Evolutionary conservation across 2,888 invertebrate genomes (phyloP).

Genomic region (Melieria picta): DNA sequence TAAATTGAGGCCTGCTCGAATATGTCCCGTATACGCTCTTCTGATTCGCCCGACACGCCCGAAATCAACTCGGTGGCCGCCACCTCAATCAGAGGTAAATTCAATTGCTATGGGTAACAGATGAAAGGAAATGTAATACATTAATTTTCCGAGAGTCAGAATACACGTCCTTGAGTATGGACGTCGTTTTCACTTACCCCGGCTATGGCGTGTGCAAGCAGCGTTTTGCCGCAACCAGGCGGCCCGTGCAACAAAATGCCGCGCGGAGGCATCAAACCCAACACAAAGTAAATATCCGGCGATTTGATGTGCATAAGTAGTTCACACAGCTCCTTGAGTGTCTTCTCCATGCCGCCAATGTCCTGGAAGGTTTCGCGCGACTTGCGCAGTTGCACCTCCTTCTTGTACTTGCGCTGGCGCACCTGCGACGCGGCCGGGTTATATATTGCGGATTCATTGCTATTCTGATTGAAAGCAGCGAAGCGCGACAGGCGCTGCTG

Average conservation of each 20-base stretch:
- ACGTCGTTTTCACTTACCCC: slow-evolving; percentile 69
- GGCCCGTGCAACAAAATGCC: slow-evolving; percentile 96
- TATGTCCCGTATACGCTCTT: slow-evolving; percentile 88
- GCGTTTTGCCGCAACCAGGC: slow-evolving; percentile 92
- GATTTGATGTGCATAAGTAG: slow-evolving; percentile 87
- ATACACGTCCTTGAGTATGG: no score
- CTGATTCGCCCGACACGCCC: slow-evolving; percentile 95
- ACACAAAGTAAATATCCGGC: slow-evolving; percentile 85
- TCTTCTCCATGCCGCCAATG: slow-evolving; percentile 83
- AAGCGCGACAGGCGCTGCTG: slow-evolving; percentile 35
- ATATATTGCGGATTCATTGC: slow-evolving; percentile 38
- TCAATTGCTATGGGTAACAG: slow-evolving; percentile 74
- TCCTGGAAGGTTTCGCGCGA: slow-evolving; percentile 65
- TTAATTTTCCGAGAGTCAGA: background rate
- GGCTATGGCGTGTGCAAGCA: slow-evolving; percentile 83
- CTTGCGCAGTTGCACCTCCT: slow-evolving; percentile 53
- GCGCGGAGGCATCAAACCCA: slow-evolving; percentile 88
- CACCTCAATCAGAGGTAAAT: slow-evolving; percentile 85
- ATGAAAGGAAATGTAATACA: slow-evolving; percentile 2
- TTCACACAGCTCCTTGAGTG: slow-evolving; percentile 77
- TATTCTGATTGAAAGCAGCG: slow-evolving; percentile 36
- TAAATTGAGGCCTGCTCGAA: slow-evolving; percentile 87
- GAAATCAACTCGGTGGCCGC: slow-evolving; percentile 93
- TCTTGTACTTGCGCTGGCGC: slow-evolving; percentile 55
- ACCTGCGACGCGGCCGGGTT: slow-evolving; percentile 27